A percentile compares a stretch with the other conserved stretches of the same genome.
Evolutionary conservation across 2,113 vertebrate species (phyloP).

Genomic region (Sigmodon hispidus): DNA sequence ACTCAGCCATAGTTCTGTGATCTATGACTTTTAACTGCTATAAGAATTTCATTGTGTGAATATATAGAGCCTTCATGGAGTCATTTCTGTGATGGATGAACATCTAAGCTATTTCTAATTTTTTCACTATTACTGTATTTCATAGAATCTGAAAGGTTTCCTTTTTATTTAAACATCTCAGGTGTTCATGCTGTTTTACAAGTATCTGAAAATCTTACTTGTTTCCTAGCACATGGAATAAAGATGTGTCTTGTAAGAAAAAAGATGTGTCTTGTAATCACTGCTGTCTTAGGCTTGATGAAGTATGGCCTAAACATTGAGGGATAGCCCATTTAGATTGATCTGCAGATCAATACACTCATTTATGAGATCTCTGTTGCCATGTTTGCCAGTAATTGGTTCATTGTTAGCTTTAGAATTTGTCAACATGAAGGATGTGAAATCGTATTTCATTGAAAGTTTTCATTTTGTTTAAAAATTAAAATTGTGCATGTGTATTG

Average conservation of each 20-base stretch:
- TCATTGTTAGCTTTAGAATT: background rate
- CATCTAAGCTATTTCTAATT: constrained; percentile 52
- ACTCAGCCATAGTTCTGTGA: constrained; percentile 8
- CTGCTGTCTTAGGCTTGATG: background rate
- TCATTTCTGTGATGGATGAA: constrained; percentile 49
- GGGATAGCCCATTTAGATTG: background rate
- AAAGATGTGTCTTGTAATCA: background rate
- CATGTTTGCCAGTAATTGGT: background rate
- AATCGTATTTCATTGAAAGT: background rate
- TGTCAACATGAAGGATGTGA: background rate
- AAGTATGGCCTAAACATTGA: background rate
- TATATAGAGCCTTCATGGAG: constrained; percentile 23
- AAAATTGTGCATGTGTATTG: background rate
- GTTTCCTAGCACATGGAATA: constrained; percentile 4
- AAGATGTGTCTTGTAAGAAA: background rate
- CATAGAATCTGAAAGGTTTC: background rate
- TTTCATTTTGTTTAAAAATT: background rate
- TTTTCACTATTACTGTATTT: constrained; percentile 48
- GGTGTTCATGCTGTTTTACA: background rate
- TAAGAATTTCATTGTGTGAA: constrained; percentile 52
- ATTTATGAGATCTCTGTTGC: background rate
- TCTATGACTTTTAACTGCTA: constrained; percentile 45
- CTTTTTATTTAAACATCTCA: constrained; percentile 28
- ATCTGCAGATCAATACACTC: background rate
- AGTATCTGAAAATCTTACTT: background rate